Percentiles rank a stretch among this genome's conserved stretches.
Conservation (phyloP, 2,113 vertebrate genomes). For the Dendropsophus ebraccatus region DNA sequence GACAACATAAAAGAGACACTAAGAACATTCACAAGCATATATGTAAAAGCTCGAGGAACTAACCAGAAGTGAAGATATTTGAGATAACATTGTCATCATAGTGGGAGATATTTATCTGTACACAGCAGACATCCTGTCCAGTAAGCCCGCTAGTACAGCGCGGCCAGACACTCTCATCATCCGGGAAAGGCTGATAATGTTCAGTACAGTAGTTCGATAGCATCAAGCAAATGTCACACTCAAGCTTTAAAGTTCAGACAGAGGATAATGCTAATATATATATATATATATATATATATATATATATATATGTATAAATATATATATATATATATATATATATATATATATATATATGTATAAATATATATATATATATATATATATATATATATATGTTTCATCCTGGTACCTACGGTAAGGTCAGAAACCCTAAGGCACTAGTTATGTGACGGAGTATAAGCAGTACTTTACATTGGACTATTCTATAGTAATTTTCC, state of each 20-base stretch:
- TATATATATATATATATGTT: no score
- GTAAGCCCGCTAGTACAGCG: background rate
- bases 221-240: background rate
- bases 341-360: no score
- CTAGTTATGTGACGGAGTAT: no score
- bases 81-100: background rate
- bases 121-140: slow-evolving; percentile 17
- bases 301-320: no score
- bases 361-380: no score
- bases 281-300: no score
- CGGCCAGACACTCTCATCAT: background rate
- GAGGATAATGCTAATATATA: no score
- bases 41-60: background rate
- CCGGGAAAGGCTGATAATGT: background rate
- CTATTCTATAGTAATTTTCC: no score
- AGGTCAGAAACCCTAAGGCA: no score
- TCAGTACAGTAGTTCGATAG: background rate
- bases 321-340: no score
- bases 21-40: background rate
- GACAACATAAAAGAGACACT: background rate
- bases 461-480: no score
- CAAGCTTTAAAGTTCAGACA: background rate
- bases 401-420: no score
- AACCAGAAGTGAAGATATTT: background rate
- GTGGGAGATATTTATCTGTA: slow-evolving; percentile 15